phyloP scores from a whole-genome alignment of 2,888 invertebrate genomes.

The Apamea crenata region DNA sequence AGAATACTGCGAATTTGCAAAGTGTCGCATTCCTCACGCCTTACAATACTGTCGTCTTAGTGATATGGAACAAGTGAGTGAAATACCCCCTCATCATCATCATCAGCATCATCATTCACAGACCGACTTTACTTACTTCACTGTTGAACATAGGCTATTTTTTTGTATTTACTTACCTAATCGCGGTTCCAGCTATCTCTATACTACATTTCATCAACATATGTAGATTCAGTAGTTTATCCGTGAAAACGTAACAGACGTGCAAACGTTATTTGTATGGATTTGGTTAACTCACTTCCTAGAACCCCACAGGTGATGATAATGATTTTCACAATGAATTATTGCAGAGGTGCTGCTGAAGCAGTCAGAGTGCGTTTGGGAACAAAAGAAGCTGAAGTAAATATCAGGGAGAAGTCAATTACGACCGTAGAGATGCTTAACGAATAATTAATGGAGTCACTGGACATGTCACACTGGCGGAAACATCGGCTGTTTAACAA shows the following conservation, averaged over 20 bases:
- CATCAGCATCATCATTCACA: background rate
- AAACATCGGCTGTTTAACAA: background rate
- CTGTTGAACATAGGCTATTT: background rate
- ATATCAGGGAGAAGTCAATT: slow-evolving; percentile 25
- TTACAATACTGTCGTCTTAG: slow-evolving; percentile 50
- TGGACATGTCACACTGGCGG: background rate
- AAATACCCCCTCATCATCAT: background rate
- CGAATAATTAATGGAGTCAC: background rate
- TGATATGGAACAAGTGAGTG: slow-evolving; percentile 50
- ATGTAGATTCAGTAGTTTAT: background rate
- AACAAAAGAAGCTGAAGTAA: slow-evolving; percentile 32
- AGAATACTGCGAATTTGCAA: slow-evolving; percentile 11
- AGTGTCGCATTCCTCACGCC: slow-evolving; percentile 49
- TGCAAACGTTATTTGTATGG: background rate
- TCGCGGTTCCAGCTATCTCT: too few relatives aligned
- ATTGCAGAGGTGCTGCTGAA: slow-evolving; percentile 37
- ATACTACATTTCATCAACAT: too few relatives aligned
- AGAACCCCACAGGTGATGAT: background rate
- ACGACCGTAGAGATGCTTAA: slow-evolving; percentile 46
- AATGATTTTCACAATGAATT: background rate
- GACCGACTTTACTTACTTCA: too few relatives aligned
- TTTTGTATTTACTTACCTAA: background rate
- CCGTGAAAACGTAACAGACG: background rate
- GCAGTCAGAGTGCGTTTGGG: slow-evolving; percentile 19
- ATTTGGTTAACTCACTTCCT: background rate